Conservation (phyloP, 2,888 invertebrate species). For the Cremastobaeus sp. region DNA sequence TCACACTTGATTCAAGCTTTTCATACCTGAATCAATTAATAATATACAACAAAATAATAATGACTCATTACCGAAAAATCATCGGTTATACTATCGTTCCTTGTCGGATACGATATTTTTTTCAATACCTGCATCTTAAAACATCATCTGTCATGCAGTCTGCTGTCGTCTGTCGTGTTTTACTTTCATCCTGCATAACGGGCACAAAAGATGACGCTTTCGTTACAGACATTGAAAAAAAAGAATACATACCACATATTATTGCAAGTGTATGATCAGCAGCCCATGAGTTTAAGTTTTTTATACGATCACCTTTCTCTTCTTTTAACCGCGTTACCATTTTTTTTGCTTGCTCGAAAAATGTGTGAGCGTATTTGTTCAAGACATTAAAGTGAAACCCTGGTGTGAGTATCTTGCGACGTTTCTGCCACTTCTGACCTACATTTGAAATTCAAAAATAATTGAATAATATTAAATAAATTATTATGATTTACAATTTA, state of each 20-base stretch:
- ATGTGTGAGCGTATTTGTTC: constrained; percentile 30
- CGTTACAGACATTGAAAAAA: background rate
- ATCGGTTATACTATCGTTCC: too few relatives aligned
- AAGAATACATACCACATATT: constrained; percentile 33
- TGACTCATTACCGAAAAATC: too few relatives aligned
- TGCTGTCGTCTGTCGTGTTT: too few relatives aligned
- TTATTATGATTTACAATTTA: too few relatives aligned
- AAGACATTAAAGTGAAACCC: constrained; percentile 41
- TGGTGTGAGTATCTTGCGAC: constrained; percentile 33
- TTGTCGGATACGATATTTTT: too few relatives aligned
- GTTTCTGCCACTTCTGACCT: constrained; percentile 33
- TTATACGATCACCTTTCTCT: constrained; percentile 26
- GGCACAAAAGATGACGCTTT: too few relatives aligned
- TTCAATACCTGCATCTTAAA: too few relatives aligned
- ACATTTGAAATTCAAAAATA: constrained; percentile 1
- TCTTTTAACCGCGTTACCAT: constrained; percentile 22
- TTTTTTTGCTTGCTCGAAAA: constrained; percentile 18
- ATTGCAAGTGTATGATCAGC: constrained; percentile 29
- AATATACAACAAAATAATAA: too few relatives aligned
- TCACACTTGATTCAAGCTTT: too few relatives aligned
- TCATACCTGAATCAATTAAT: too few relatives aligned
- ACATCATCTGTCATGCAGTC: too few relatives aligned
- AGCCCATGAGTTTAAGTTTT: constrained; percentile 26
- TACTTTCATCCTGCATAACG: too few relatives aligned
- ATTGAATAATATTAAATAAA: background rate